A percentile compares a stretch with the other conserved stretches of the same genome.
These are phyloP conservation scores for Gorsachius goisagi DNA, from an alignment of 2,113 vertebrate species.

Conservation along the genomic window DNA sequence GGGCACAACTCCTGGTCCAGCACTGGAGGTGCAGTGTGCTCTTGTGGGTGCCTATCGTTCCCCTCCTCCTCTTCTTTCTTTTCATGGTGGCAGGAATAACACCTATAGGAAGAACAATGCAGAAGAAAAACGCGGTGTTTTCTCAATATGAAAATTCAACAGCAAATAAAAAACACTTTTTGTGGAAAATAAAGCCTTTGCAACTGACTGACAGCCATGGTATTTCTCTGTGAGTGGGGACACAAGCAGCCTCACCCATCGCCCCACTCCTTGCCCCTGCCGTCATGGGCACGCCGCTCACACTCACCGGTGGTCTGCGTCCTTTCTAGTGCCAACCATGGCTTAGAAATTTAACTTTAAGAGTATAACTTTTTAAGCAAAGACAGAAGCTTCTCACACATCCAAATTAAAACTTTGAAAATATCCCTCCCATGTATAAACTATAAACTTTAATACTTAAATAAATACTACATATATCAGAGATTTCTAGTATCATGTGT, in stretches of 20 bases:
- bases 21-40: neutral
- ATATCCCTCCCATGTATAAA: neutral
- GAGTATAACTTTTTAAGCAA: neutral
- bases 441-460: neutral
- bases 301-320: neutral
- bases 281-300: accelerated
- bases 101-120: neutral
- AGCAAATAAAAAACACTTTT: neutral
- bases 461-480: neutral
- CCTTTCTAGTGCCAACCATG: neutral
- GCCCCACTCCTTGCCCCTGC: neutral
- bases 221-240: neutral
- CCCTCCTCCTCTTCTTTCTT: neutral
- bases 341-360: neutral
- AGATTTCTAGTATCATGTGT: neutral
- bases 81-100: neutral
- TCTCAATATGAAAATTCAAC: neutral
- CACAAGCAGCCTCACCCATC: neutral
- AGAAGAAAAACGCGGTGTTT: neutral
- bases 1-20: neutral
- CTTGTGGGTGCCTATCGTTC: accelerated
- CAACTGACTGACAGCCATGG: neutral
- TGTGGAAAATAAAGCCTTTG: neutral
- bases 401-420: neutral
- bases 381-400: neutral